Evolutionary conservation across 2,888 invertebrate species (phyloP).

Genomic region (Drymonia ruficornis): DNA sequence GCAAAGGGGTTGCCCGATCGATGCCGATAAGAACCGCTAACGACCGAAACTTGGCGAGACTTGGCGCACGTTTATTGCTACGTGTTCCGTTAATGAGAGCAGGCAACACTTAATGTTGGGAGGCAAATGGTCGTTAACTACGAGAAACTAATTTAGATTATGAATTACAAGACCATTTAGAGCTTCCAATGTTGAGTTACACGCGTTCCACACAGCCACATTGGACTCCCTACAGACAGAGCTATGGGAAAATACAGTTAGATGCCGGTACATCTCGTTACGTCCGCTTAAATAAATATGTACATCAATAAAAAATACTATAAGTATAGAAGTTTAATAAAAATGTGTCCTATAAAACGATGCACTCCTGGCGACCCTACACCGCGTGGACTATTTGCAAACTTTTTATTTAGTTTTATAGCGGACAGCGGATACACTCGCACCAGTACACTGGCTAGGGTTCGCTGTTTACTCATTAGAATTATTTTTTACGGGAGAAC

Average conservation of each 20-base stretch:
- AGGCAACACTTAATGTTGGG: not conserved
- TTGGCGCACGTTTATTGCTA: not conserved
- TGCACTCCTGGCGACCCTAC: slow-evolving; percentile 1
- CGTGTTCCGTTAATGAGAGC: slow-evolving; percentile 3
- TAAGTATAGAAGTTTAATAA: not conserved
- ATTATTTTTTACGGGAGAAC: too few species aligned
- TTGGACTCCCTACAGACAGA: too few species aligned
- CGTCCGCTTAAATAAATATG: too few species aligned
- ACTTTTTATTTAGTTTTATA: slow-evolving; percentile 6
- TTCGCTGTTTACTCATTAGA: not conserved
- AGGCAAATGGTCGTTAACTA: slow-evolving; percentile 2
- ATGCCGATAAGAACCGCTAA: slow-evolving; percentile 8
- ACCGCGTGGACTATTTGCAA: not conserved
- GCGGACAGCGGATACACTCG: not conserved
- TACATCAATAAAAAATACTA: too few species aligned
- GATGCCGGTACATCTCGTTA: too few species aligned
- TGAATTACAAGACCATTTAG: not conserved
- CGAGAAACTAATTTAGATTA: slow-evolving; percentile 1
- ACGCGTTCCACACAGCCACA: too few species aligned
- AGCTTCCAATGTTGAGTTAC: not conserved
- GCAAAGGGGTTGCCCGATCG: not conserved
- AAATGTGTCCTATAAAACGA: not conserved
- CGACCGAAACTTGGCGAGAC: slow-evolving; percentile 8
- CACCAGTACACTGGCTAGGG: not conserved
- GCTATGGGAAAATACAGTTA: too few species aligned